Conservation (phyloP, 2,113 vertebrate genomes). For the Eonycteris spelaea region DNA sequence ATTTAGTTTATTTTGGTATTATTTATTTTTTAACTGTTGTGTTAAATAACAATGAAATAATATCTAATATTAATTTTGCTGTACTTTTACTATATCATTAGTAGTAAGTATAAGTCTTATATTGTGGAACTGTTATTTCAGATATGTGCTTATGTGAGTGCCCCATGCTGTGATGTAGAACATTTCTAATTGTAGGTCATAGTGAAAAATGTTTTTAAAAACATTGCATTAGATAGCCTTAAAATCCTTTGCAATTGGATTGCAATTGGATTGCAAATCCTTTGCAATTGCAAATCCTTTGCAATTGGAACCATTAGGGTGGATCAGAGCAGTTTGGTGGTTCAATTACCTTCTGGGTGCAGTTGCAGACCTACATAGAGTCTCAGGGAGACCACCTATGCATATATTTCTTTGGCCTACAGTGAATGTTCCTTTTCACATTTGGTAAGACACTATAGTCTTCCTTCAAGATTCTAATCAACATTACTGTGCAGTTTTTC, state of each 20-base stretch:
- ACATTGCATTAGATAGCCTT: background rate
- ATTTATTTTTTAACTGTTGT: background rate
- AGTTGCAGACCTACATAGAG: background rate
- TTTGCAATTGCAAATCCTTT: too few relatives aligned
- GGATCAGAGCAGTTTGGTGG: background rate
- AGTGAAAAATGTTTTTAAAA: constrained; percentile 22
- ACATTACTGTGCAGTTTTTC: background rate
- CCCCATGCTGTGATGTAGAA: background rate
- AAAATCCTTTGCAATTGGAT: background rate
- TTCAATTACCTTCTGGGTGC: background rate
- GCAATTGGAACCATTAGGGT: background rate
- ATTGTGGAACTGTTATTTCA: background rate
- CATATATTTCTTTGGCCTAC: background rate
- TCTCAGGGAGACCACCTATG: background rate
- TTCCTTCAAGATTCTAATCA: background rate
- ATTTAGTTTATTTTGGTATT: background rate
- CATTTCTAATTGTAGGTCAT: background rate
- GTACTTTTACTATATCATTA: background rate
- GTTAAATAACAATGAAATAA: background rate
- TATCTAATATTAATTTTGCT: background rate
- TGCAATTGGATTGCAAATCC: too few relatives aligned
- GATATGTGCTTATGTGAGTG: background rate
- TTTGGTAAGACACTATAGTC: background rate
- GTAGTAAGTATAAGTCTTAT: background rate
- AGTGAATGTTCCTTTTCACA: background rate